These are phyloP conservation scores for Misgurnus anguillicaudatus DNA, from an alignment of 2,113 vertebrate genomes.

Conservation along the genomic window DNA sequence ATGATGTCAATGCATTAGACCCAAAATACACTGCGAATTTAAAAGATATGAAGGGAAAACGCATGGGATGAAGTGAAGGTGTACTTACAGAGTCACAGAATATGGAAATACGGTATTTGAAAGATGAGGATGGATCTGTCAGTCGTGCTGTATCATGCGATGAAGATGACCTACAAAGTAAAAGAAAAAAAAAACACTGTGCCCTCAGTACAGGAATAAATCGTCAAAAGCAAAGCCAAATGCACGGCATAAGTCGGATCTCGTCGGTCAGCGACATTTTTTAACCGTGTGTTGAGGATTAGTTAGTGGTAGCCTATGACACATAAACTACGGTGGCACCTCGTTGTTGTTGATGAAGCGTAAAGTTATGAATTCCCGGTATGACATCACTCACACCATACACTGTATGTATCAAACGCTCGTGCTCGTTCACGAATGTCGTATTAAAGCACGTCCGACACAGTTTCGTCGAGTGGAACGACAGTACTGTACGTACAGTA, in stretches of 20 bases:
- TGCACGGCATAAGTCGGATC: constrained; percentile 44
- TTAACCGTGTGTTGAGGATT: constrained; percentile 29
- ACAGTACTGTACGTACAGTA: constrained; percentile 17
- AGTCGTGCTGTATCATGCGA: constrained; percentile 91
- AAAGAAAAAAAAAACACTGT: constrained; percentile 83
- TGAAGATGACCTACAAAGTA: constrained; percentile 92
- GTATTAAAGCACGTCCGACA: constrained; percentile 20
- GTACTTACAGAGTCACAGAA: constrained; percentile 90
- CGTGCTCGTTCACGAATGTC: background rate
- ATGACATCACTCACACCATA: constrained; percentile 19
- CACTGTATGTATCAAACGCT: background rate
- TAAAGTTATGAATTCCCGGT: constrained; percentile 55
- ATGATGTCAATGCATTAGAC: constrained; percentile 23
- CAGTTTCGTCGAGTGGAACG: constrained; percentile 37
- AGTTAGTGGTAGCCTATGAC: constrained; percentile 30
- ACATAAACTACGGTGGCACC: constrained; percentile 57
- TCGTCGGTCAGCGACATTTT: constrained; percentile 42
- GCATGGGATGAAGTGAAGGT: constrained; percentile 66
- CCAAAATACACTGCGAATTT: constrained; percentile 15
- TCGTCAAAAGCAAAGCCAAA: constrained; percentile 53
- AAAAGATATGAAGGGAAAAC: constrained; percentile 25
- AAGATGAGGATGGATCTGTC: constrained; percentile 86
- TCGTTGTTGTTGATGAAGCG: constrained; percentile 56
- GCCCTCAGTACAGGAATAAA: constrained; percentile 78
- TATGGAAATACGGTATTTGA: constrained; percentile 84